Evolutionary conservation across 2,797 vertebrate genomes (phyloP).

Genomic region (Erpetoichthys calabaricus): DNA sequence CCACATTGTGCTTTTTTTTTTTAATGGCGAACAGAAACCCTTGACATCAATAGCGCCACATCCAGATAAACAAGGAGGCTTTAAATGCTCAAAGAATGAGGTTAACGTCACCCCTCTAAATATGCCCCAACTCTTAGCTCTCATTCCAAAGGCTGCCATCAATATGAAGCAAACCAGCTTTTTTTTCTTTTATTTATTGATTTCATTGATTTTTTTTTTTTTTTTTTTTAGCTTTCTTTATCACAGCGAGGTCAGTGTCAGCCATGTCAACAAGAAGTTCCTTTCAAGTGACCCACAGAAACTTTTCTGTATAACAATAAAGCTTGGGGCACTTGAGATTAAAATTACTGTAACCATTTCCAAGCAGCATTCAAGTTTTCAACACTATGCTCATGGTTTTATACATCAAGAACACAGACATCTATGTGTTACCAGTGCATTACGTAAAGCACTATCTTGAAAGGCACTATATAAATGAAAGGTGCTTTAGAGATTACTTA

Average conservation of each 20-base stretch:
- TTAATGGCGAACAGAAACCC: slow-evolving; percentile 35
- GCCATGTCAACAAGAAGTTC: background rate
- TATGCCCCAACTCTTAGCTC: slow-evolving; percentile 35
- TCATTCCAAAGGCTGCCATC: slow-evolving; percentile 22
- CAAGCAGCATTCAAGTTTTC: no score
- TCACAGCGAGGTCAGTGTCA: background rate
- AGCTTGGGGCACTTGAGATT: no score
- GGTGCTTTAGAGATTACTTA: no score
- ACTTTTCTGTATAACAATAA: no score
- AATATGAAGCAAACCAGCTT: slow-evolving; percentile 1
- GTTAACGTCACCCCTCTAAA: slow-evolving; percentile 29
- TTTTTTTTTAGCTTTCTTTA: slow-evolving; percentile 1
- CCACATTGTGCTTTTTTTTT: slow-evolving; percentile 65
- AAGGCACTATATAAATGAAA: no score
- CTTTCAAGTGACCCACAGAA: no score
- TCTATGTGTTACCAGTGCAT: no score
- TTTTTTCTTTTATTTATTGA: slow-evolving; percentile 9
- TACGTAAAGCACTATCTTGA: no score
- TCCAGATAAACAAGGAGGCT: slow-evolving; percentile 51
- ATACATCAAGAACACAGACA: no score
- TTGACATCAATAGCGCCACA: slow-evolving; percentile 59
- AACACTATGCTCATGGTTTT: no score
- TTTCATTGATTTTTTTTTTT: slow-evolving; percentile 1
- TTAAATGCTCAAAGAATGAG: slow-evolving; percentile 51
- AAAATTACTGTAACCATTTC: no score